These are phyloP conservation scores for Channallabes apus DNA, from an alignment of 2,797 vertebrate species.

Conservation along the genomic window DNA sequence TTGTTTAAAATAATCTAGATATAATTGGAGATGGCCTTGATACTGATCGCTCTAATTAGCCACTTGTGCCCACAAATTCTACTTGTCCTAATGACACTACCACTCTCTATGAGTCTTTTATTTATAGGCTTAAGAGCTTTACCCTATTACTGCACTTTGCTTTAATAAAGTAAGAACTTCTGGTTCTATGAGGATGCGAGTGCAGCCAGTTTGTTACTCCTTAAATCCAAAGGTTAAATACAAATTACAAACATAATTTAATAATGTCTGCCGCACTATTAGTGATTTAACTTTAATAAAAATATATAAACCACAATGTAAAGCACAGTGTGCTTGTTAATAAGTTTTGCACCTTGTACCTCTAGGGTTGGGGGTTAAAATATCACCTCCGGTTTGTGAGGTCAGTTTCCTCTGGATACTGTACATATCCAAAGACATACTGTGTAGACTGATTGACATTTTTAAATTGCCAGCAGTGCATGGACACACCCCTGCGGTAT, in stretches of 20 bases:
- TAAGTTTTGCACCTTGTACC: too few relatives aligned
- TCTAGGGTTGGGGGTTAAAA: too few relatives aligned
- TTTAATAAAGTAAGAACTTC: not conserved
- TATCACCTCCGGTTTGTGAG: too few relatives aligned
- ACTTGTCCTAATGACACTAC: constrained; percentile 3
- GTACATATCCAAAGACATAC: too few relatives aligned
- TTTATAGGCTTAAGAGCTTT: constrained; percentile 6
- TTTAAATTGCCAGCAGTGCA: not conserved
- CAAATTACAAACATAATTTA: not conserved
- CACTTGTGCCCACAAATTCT: constrained; percentile 12
- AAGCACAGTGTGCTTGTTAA: not conserved
- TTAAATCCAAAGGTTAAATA: constrained; percentile 4
- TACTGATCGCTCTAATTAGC: constrained; percentile 1
- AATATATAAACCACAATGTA: not conserved
- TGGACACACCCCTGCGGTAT: not conserved
- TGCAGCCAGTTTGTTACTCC: not conserved
- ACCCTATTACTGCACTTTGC: not conserved
- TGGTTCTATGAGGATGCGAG: not conserved
- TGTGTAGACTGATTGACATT: too few relatives aligned
- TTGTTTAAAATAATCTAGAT: not conserved
- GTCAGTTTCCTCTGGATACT: too few relatives aligned
- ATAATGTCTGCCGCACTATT: not conserved
- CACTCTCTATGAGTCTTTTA: not conserved
- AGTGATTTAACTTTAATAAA: not conserved
- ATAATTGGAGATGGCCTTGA: constrained; percentile 3